Evolutionary conservation across 2,113 vertebrate genomes (phyloP).

Genomic region (Spea multiplicata): DNA sequence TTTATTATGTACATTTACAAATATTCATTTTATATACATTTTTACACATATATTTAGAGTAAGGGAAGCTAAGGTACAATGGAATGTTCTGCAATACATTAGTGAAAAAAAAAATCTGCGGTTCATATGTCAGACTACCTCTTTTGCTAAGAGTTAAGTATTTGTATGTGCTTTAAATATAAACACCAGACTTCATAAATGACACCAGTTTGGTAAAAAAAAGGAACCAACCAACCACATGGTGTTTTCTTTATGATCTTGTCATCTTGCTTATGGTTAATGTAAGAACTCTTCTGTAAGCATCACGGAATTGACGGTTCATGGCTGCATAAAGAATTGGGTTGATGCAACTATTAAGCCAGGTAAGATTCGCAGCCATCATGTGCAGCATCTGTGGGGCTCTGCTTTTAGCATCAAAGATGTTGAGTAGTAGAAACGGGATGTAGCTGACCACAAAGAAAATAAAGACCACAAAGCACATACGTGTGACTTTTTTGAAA

Average conservation of each 20-base stretch:
- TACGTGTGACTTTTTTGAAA: constrained; percentile 75
- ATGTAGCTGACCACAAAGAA: constrained; percentile 76
- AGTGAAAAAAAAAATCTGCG: neutral
- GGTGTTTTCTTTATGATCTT: neutral
- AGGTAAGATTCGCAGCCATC: constrained; percentile 82
- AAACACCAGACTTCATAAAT: too few relatives aligned
- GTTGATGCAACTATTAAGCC: constrained; percentile 86
- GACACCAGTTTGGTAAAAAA: too few relatives aligned
- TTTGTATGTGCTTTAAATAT: too few relatives aligned
- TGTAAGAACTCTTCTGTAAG: constrained; percentile 67
- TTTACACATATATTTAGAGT: neutral
- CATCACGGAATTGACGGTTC: constrained; percentile 80
- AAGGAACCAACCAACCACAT: too few relatives aligned
- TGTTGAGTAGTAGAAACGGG: constrained; percentile 79
- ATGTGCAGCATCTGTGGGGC: constrained; percentile 76
- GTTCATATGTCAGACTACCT: too few relatives aligned
- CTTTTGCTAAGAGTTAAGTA: too few relatives aligned
- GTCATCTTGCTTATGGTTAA: constrained; percentile 50
- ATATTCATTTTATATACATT: neutral
- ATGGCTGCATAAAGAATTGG: constrained; percentile 80
- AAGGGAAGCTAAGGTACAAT: neutral
- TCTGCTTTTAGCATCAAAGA: constrained; percentile 63
- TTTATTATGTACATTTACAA: neutral
- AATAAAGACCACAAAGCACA: constrained; percentile 82
- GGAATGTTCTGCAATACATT: neutral